A percentile compares a stretch with the other conserved stretches of the same genome.
phyloP scores from a whole-genome alignment of 2,888 invertebrate genomes.

The Troilus luridus region DNA sequence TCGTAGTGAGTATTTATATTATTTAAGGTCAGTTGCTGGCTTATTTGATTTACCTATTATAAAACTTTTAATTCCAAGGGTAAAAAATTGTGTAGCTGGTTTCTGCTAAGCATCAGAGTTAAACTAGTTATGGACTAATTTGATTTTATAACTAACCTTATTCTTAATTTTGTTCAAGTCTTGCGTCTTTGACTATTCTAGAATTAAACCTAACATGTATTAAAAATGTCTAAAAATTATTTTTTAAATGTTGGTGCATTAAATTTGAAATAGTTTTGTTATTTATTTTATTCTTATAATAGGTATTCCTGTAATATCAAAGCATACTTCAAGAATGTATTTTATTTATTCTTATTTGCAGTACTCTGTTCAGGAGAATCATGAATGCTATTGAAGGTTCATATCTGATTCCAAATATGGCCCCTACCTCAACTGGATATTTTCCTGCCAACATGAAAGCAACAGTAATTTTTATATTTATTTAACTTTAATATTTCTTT shows the following conservation, averaged over 20 bases:
- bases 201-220: not conserved
- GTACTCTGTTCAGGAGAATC: slow-evolving; percentile 76
- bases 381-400: slow-evolving; percentile 78
- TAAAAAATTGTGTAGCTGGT: not conserved
- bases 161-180: not conserved
- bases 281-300: too few species aligned
- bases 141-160: not conserved
- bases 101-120: not conserved
- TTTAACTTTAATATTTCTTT: not conserved
- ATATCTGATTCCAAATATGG: slow-evolving; percentile 75
- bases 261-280: slow-evolving; percentile 61
- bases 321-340: not conserved
- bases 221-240: not conserved
- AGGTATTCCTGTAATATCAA: too few species aligned
- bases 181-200: not conserved
- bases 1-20: slow-evolving; percentile 77
- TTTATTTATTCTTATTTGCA: slow-evolving; percentile 67
- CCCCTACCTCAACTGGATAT: slow-evolving; percentile 72
- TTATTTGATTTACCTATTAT: not conserved
- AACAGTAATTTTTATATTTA: slow-evolving; percentile 66
- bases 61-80: not conserved
- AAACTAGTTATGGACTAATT: not conserved
- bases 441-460: slow-evolving; percentile 69
- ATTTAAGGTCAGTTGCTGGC: too few species aligned
- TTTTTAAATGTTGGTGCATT: not conserved